A percentile compares a stretch with the other conserved stretches of the same genome.
These are phyloP conservation scores for Gymnocypris eckloni DNA, from an alignment of 2,797 vertebrate species.

Conservation along the genomic window DNA sequence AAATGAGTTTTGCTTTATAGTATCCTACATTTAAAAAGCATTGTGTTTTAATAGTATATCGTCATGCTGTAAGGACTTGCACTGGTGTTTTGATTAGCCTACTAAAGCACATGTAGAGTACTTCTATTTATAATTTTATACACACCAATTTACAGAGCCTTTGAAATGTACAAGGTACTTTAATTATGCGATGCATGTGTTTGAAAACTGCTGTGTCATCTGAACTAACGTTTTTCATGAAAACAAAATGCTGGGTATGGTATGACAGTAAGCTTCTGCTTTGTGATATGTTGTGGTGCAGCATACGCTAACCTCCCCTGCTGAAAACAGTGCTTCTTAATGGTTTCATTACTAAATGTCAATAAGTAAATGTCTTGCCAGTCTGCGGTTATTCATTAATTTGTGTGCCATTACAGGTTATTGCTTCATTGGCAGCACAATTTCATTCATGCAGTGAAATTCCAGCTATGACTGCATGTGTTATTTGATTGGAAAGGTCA, in stretches of 20 bases:
- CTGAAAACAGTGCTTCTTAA: constrained; percentile 24
- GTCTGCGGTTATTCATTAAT: constrained; percentile 30
- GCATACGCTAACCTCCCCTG: constrained; percentile 5
- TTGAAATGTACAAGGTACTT: not conserved
- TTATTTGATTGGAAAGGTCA: constrained; percentile 32
- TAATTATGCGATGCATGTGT: not conserved
- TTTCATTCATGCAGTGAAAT: constrained; percentile 4
- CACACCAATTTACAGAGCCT: not conserved
- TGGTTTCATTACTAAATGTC: constrained; percentile 35
- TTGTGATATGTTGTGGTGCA: constrained; percentile 19
- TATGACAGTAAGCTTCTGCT: not conserved
- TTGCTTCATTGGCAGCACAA: constrained; percentile 19
- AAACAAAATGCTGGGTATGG: not conserved
- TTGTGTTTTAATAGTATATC: too few relatives aligned
- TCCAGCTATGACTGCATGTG: constrained; percentile 16
- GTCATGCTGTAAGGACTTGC: too few relatives aligned
- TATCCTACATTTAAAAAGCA: too few relatives aligned
- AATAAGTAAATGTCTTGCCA: constrained; percentile 36
- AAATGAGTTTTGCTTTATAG: not conserved
- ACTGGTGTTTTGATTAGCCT: too few relatives aligned
- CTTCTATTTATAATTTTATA: too few relatives aligned
- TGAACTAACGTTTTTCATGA: not conserved
- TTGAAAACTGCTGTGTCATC: constrained; percentile 4
- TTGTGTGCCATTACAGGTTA: constrained; percentile 34
- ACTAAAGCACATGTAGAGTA: too few relatives aligned